These are phyloP conservation scores for Gymnothorax javanicus DNA, from an alignment of 2,797 vertebrate genomes.

Conservation along the genomic window DNA sequence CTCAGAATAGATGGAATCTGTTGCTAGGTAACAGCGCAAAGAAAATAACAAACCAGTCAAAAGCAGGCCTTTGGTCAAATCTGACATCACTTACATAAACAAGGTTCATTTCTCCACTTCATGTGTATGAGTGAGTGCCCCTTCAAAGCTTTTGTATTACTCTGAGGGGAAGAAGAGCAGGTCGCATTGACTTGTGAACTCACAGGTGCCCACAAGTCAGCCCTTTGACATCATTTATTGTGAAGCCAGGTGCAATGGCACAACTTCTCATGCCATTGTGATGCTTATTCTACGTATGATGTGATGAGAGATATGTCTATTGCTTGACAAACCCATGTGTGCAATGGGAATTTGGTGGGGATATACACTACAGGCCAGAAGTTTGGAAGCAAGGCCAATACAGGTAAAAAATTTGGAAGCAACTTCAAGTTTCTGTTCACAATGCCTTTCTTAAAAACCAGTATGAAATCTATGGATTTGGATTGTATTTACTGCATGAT, in stretches of 20 bases:
- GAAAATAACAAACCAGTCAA: slow-evolving; percentile 64
- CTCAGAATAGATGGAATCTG: slow-evolving; percentile 68
- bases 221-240: background rate
- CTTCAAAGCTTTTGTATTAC: background rate
- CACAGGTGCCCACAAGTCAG: background rate
- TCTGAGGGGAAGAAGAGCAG: background rate
- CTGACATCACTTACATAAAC: slow-evolving; percentile 28
- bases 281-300: background rate
- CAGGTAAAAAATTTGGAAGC: no score
- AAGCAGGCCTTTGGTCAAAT: slow-evolving; percentile 63
- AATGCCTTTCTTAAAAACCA: no score
- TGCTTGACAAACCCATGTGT: background rate
- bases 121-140: background rate
- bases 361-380: no score
- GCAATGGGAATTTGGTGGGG: background rate
- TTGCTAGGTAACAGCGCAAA: slow-evolving; percentile 79
- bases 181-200: background rate
- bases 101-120: background rate
- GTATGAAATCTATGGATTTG: no score
- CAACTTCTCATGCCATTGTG: no score
- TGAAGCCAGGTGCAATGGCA: background rate
- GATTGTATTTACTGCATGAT: no score
- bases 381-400: no score
- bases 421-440: no score
- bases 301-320: no score